Evolutionary conservation across 2,113 vertebrate genomes (phyloP).

Genomic region (Scophthalmus maximus): DNA sequence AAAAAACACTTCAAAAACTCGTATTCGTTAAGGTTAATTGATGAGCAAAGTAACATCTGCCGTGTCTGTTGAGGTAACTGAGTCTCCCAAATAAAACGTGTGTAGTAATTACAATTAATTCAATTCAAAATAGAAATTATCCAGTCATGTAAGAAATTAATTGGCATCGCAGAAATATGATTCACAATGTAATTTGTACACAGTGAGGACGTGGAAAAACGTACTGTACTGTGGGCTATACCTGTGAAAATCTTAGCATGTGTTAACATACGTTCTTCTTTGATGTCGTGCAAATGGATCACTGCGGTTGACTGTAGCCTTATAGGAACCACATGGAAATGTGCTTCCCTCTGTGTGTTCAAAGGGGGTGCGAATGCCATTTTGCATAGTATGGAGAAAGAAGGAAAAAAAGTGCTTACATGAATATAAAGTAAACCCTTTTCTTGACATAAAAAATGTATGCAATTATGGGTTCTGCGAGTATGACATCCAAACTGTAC

Average conservation of each 20-base stretch:
- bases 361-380: slow-evolving; percentile 17
- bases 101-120: background rate
- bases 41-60: background rate
- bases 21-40: background rate
- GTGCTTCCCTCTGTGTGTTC: background rate
- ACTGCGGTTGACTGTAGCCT: slow-evolving; percentile 8
- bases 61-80: background rate
- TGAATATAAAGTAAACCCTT: slow-evolving; percentile 5
- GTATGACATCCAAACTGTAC: background rate
- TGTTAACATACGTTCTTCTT: slow-evolving; percentile 30
- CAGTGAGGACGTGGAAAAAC: background rate
- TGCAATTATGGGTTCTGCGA: background rate
- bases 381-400: slow-evolving; percentile 14
- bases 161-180: background rate
- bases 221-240: background rate
- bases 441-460: background rate
- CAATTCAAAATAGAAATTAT: too few relatives aligned
- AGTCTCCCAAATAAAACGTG: background rate
- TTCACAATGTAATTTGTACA: background rate
- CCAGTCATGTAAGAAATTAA: too few relatives aligned
- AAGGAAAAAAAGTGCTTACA: background rate
- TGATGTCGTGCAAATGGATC: slow-evolving; percentile 40
- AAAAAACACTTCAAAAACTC: background rate
- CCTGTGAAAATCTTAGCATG: slow-evolving; percentile 2
- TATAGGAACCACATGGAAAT: slow-evolving; percentile 33